Evolutionary conservation across 2,113 vertebrate genomes (phyloP).

Genomic region (Falco punctatus): DNA sequence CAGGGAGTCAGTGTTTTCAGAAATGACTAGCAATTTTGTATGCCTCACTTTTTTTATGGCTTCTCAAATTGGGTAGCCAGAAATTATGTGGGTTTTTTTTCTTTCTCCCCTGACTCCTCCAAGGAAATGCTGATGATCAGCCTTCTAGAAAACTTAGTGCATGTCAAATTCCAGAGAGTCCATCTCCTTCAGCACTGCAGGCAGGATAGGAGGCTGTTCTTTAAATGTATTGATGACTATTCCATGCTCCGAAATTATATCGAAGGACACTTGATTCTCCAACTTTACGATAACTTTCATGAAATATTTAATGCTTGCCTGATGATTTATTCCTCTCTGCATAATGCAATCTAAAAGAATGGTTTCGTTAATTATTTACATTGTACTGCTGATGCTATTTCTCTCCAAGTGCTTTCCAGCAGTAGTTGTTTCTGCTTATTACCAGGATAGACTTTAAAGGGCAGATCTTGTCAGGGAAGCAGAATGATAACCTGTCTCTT

Average conservation of each 20-base stretch:
- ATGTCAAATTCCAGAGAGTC: background rate
- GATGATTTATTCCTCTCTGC: constrained; percentile 58
- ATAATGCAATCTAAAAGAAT: constrained; percentile 44
- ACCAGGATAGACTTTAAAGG: constrained; percentile 12
- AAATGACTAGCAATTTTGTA: background rate
- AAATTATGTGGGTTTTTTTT: no score
- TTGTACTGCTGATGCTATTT: constrained; percentile 16
- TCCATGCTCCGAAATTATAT: constrained; percentile 22
- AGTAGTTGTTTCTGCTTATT: constrained; percentile 16
- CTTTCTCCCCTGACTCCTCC: rapidly evolving
- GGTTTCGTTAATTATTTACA: constrained; percentile 64
- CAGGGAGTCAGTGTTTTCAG: background rate
- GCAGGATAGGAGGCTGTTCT: background rate
- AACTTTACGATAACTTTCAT: constrained; percentile 37
- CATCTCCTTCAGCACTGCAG: background rate
- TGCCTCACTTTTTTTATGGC: background rate
- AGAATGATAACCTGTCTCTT: constrained; percentile 8
- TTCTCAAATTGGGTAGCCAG: background rate
- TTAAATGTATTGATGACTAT: constrained; percentile 27
- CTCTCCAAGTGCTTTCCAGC: constrained; percentile 7
- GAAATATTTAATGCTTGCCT: constrained; percentile 62
- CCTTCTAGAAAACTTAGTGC: background rate
- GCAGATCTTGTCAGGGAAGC: constrained; percentile 15
- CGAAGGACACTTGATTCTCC: constrained; percentile 40
- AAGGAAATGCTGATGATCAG: background rate